Percentiles rank a stretch among this genome's conserved stretches.
phyloP scores from a whole-genome alignment of 1,140 invertebrate species.

The Eumaeus atala region DNA sequence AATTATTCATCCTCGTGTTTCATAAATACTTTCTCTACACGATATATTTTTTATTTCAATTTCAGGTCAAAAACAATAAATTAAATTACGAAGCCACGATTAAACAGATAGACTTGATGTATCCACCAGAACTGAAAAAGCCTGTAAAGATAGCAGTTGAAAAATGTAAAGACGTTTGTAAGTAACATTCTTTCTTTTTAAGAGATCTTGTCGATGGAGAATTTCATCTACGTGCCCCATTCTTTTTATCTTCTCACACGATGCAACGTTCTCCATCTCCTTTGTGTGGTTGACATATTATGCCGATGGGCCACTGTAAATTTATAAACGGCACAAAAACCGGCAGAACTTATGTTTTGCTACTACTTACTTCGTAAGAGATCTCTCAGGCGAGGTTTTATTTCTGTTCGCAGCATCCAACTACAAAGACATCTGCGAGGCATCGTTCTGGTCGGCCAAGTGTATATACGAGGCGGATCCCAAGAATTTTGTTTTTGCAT shows the following conservation, averaged over 20 bases:
- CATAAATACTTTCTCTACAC: too few species aligned
- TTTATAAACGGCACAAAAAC: too few species aligned
- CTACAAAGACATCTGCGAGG: slow-evolving; percentile 49
- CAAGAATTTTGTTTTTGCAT: slow-evolving; percentile 42
- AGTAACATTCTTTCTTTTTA: slow-evolving; percentile 24
- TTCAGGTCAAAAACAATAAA: slow-evolving; percentile 61
- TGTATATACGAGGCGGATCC: slow-evolving; percentile 48
- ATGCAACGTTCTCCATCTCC: too few species aligned
- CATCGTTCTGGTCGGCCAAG: slow-evolving; percentile 40
- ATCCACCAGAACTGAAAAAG: slow-evolving; percentile 48
- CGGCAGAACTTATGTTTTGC: too few species aligned
- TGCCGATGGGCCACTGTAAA: too few species aligned
- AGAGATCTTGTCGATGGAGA: too few species aligned
- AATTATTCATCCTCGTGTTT: too few species aligned
- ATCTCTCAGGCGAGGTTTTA: not conserved
- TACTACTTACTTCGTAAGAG: too few species aligned
- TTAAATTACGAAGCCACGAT: slow-evolving; percentile 49
- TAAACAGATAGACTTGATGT: slow-evolving; percentile 60
- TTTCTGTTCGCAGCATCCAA: slow-evolving; percentile 41
- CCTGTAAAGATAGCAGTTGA: slow-evolving; percentile 37
- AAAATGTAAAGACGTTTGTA: slow-evolving; percentile 51
- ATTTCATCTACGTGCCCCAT: too few species aligned
- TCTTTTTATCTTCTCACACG: too few species aligned
- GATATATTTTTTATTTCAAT: slow-evolving; percentile 11
- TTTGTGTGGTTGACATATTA: not conserved